Base-by-base conservation (phyloP, 92 coral and sea anemone genomes). In the Chrysogorgia sp. region DNA sequence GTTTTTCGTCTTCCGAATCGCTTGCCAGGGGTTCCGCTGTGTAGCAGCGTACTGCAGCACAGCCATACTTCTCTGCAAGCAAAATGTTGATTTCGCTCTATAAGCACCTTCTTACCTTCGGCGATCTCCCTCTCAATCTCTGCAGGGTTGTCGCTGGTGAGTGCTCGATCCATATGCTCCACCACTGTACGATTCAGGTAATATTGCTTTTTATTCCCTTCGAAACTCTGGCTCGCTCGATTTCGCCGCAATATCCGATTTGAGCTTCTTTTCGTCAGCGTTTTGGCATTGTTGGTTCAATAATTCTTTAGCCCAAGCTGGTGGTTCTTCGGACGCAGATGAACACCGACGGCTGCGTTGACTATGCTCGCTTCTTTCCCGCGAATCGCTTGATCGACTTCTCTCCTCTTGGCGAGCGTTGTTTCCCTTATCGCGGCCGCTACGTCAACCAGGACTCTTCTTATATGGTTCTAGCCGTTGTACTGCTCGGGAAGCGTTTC, bases 1-100 rank as follows among this genome's bases (percentile, higher is more conserved):
- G 74, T 43, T 80, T 87, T 35, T 87, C 75, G 63, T 87, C 88
- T 37, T 83, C 87, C 12, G 82, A 79, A 62, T 83, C 76, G 30
- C 84, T 71, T 22, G 90, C 78, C 29, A 87, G 77, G 47, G 84
- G 77, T 22, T 77, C 82, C 49, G 77, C 71, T 10, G 84, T 67
- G 43, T 87, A 87, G 28, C 81, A 76, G 9, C 71, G 57, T 2
- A 81, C 89, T 0, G 89, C 81, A 23, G 52, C 87, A 77, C 84
- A 84, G 7, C 84, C 81, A 26, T 29, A 63, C 48, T 71, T 71
- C 23, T 74, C 80, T 7, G 67, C 80, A 20, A 74, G 43, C 23
- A 43, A 31, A 2, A 40, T 76, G 81, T 22, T 76, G 58, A 19
- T 60, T 76, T 28, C 81, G 56, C 17, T 45, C 33, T 12, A 71